Conservation (phyloP, 2,797 vertebrate genomes). For the Oryzias sinensis region DNA sequence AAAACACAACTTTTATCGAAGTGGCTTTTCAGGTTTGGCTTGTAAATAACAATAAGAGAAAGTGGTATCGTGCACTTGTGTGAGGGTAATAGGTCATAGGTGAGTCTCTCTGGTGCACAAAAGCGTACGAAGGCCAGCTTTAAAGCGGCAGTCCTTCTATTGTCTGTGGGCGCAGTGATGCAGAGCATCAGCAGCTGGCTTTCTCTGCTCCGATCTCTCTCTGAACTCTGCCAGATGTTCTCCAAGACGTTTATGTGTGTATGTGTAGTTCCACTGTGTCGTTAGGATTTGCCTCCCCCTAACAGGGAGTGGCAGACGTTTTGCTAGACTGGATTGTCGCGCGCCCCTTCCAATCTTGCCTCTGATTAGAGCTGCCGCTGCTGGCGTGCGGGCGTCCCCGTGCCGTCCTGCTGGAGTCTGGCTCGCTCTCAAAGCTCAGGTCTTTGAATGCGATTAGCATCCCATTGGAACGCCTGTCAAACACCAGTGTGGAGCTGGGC, state of each 20-base stretch:
- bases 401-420: slow-evolving; percentile 34
- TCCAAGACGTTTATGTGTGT: slow-evolving; percentile 27
- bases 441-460: slow-evolving; percentile 69
- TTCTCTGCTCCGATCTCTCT: slow-evolving; percentile 34
- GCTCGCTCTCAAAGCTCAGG: slow-evolving; percentile 46
- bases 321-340: slow-evolving; percentile 70
- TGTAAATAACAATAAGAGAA: slow-evolving; percentile 53
- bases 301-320: slow-evolving; percentile 66
- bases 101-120: slow-evolving; percentile 54
- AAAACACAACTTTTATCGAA: too few relatives aligned
- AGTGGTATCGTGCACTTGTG: slow-evolving; percentile 60
- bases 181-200: slow-evolving; percentile 13
- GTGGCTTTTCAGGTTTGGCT: slow-evolving; percentile 25
- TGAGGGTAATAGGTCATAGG: slow-evolving; percentile 51
- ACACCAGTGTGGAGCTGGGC: slow-evolving; percentile 40
- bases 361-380: slow-evolving; percentile 64
- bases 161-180: not conserved
- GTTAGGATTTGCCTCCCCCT: slow-evolving; percentile 31
- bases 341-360: slow-evolving; percentile 67
- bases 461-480: slow-evolving; percentile 61
- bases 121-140: slow-evolving; percentile 27
- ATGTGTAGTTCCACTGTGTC: slow-evolving; percentile 5
- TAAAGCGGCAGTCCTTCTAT: slow-evolving; percentile 8
- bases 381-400: slow-evolving; percentile 18
- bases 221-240: slow-evolving; percentile 70